These are phyloP conservation scores for Leucoma salicis DNA, from an alignment of 2,888 invertebrate genomes.

Conservation along the genomic window DNA sequence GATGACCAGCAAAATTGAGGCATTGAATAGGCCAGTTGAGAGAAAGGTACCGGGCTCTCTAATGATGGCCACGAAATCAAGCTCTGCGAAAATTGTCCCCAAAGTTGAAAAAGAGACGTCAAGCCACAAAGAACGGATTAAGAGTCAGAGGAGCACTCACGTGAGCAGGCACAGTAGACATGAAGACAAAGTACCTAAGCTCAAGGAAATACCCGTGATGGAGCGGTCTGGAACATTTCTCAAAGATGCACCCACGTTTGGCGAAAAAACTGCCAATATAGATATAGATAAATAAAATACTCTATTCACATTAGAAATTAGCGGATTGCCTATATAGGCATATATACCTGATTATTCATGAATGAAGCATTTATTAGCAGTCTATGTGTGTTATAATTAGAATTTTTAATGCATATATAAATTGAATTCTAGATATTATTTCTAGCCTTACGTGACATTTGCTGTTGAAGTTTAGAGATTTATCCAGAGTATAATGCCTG, in stretches of 20 bases:
- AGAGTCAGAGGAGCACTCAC: slow-evolving; percentile 12
- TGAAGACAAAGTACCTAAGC: slow-evolving; percentile 19
- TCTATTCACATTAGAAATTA: slow-evolving; percentile 10
- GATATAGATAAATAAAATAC: slow-evolving; percentile 45
- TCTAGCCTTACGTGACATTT: not conserved
- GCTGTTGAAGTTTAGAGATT: not conserved
- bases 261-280: slow-evolving; percentile 51
- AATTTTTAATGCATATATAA: slow-evolving; percentile 10
- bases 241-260: slow-evolving; percentile 87
- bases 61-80: slow-evolving; percentile 83
- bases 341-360: slow-evolving; percentile 10
- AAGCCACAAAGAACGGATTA: slow-evolving; percentile 12
- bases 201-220: slow-evolving; percentile 55
- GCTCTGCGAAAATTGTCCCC: slow-evolving; percentile 79
- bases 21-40: slow-evolving; percentile 28
- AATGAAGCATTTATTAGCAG: slow-evolving; percentile 15
- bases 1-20: slow-evolving; percentile 4
- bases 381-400: slow-evolving; percentile 1
- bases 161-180: slow-evolving; percentile 19
- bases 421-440: slow-evolving; percentile 6
- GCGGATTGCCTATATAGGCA: no score
- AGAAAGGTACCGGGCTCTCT: slow-evolving; percentile 54
- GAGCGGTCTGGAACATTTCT: slow-evolving; percentile 88
- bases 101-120: slow-evolving; percentile 49
- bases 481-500: no score